These are phyloP conservation scores for Argya squamiceps DNA, from an alignment of 2,797 vertebrate species.

Conservation along the genomic window DNA sequence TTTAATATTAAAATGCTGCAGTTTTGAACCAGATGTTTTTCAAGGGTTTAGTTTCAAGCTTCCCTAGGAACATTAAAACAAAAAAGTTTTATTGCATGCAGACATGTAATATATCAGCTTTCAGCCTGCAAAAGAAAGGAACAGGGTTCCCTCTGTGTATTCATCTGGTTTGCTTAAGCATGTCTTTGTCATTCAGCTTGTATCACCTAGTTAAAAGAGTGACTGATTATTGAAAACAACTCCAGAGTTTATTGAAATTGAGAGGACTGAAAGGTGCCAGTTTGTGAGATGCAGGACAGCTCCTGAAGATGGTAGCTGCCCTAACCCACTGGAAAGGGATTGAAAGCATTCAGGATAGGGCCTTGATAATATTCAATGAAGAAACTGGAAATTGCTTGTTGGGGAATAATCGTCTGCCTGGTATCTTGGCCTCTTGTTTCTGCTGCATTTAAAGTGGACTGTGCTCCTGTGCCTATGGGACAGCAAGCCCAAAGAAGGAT, in stretches of 20 bases:
- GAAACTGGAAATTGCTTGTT: background rate
- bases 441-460: background rate
- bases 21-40: constrained; percentile 54
- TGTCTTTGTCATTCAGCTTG: background rate
- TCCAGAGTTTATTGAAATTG: background rate
- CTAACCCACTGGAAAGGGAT: background rate
- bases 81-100: constrained; percentile 47
- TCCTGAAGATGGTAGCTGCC: background rate
- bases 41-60: constrained; percentile 51
- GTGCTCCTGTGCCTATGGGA: background rate
- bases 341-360: background rate
- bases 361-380: background rate
- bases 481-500: background rate
- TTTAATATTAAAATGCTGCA: constrained; percentile 63
- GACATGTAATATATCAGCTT: constrained; percentile 22
- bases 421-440: background rate
- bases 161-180: constrained; percentile 29
- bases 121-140: constrained; percentile 31
- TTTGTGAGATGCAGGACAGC: background rate
- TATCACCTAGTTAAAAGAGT: background rate
- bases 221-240: background rate
- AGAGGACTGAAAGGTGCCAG: background rate
- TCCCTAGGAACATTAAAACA: constrained; percentile 47
- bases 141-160: background rate
- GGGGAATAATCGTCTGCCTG: background rate